phyloP scores from a whole-genome alignment of 2,888 invertebrate genomes.

The Eledone cirrhosa region DNA sequence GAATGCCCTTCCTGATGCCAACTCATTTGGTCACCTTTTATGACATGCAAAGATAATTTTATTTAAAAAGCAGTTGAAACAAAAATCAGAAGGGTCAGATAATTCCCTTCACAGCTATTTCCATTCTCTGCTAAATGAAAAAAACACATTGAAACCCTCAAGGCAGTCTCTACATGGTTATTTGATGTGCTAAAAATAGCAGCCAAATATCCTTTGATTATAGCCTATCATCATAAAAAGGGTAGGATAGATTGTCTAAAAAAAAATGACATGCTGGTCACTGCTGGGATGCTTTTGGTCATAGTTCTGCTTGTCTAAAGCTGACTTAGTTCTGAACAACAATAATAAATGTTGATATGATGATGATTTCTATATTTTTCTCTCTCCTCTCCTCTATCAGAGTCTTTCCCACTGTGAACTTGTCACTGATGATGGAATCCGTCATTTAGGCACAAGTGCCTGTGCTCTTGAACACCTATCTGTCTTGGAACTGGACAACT shows the following conservation, averaged over 20 bases:
- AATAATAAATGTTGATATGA: neutral
- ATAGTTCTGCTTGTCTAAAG: neutral
- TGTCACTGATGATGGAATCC: constrained; percentile 97
- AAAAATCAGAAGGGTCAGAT: too few relatives aligned
- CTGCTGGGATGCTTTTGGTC: neutral
- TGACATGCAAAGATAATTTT: too few relatives aligned
- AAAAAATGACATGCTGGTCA: neutral
- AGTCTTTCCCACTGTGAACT: constrained; percentile 98
- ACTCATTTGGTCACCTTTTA: too few relatives aligned
- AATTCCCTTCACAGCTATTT: too few relatives aligned
- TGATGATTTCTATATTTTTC: neutral
- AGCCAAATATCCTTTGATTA: too few relatives aligned
- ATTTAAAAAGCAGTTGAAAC: too few relatives aligned
- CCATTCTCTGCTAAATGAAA: too few relatives aligned
- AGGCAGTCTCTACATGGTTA: too few relatives aligned
- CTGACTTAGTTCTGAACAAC: neutral
- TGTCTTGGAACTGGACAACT: constrained; percentile 97
- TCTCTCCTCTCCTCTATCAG: constrained; percentile 70
- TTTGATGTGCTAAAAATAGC: too few relatives aligned
- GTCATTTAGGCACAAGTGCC: constrained; percentile 89
- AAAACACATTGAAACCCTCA: too few relatives aligned
- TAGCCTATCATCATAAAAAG: too few relatives aligned
- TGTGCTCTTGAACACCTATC: constrained; percentile 84
- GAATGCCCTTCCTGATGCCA: too few relatives aligned
- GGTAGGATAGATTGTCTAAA: neutral